Base-by-base conservation (phyloP, 2,113 vertebrate genomes). In the Phocoena phocoena region DNA sequence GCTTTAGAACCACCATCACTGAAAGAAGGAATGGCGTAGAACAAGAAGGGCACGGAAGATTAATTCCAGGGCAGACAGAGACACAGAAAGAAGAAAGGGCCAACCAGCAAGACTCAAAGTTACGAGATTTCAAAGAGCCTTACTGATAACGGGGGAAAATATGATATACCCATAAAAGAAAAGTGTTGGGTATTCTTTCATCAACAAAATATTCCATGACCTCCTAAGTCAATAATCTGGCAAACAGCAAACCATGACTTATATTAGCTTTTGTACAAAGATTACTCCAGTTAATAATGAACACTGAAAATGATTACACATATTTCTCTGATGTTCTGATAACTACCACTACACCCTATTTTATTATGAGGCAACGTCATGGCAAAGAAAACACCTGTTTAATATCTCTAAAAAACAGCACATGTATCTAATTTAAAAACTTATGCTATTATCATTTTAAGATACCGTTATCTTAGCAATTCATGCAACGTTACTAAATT, bases 231-330 rank as follows among this genome's bases (percentile, higher is more conserved):
- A 55, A 70, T 95, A 87, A 92, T 95, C 90, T 95, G 47, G 79
- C 91, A 96, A 94, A 94, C 26, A 90, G 65, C 44, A 92, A 89
- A 87, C 53, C n/a, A 70, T 83, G 63, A 84, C 63, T 97, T 97
- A 77, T 21, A 65, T 67, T 67, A 80, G 55, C 18, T 88, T 73
- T 94, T 97, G 58, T 68, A 79, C 67, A 90, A 85, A 71, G 88
- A 97, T 70, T 87, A 82, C 31, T 88, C 38, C 55, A 50, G 55
- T 67, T 90, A 91, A 70, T 83, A 90, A 96, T 58, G 47, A 93
- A 74, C 36, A 86, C 10, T 55, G 23, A 92, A 91, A 95, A 81
- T 26, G 11, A 44, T 67, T 81, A 67, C 38, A 38, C 44, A 38
- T 83, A 83, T 81, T 96, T 83, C 53, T 85, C 47, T 80, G 44